Evolutionary conservation across 2,888 invertebrate genomes (phyloP).

Genomic region (Nebria salina): DNA sequence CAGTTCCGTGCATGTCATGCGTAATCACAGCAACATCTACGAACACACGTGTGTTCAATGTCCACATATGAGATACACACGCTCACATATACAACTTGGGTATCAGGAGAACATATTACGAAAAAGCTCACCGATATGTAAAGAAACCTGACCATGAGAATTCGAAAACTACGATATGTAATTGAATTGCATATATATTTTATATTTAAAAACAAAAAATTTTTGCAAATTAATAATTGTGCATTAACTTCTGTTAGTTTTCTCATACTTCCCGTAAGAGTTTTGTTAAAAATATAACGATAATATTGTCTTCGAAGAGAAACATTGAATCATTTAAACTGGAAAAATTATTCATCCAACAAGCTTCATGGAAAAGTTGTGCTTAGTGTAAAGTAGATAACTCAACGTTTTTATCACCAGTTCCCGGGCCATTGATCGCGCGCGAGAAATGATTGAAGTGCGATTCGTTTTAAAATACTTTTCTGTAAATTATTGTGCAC

Average conservation of each 20-base stretch:
- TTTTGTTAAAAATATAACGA: no score
- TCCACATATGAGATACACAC: constrained; percentile 32
- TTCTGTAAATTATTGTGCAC: neutral
- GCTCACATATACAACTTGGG: constrained; percentile 27
- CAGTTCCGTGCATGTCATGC: neutral
- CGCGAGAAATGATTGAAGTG: neutral
- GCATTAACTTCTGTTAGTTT: no score
- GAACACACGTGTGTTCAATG: constrained; percentile 23
- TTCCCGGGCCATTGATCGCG: neutral
- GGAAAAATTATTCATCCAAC: neutral
- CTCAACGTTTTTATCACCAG: neutral
- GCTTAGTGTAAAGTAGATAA: neutral
- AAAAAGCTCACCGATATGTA: neutral
- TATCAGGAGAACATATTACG: constrained; percentile 25
- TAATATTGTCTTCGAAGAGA: neutral
- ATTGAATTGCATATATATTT: no score
- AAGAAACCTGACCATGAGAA: no score
- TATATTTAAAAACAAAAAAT: no score
- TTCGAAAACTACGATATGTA: no score
- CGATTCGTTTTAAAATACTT: neutral
- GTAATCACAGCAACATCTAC: neutral
- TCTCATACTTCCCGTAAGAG: no score
- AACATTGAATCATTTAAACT: neutral
- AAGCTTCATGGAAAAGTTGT: neutral
- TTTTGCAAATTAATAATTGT: no score